Conservation (phyloP, 2,113 vertebrate species). For the Chionis minor region DNA sequence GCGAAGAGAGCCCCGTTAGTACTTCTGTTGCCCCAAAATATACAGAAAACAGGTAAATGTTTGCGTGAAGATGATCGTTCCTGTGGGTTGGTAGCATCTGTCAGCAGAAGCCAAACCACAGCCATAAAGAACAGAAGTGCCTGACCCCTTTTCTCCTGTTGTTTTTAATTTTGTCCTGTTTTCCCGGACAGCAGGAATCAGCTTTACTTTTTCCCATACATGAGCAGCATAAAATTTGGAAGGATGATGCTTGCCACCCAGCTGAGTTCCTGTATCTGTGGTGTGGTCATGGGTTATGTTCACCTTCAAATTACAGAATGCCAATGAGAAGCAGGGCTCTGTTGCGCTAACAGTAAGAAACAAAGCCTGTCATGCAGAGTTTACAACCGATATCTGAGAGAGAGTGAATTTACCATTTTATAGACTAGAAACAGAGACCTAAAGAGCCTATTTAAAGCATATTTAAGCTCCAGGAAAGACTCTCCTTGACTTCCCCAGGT, state of each 20-base stretch:
- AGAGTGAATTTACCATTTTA: background rate
- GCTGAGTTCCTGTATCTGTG: background rate
- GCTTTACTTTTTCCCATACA: background rate
- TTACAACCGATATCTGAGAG: background rate
- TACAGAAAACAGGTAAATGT: background rate
- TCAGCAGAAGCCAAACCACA: background rate
- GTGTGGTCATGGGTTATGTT: background rate
- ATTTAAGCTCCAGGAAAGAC: slow-evolving; percentile 6
- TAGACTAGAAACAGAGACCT: background rate
- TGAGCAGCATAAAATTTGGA: background rate
- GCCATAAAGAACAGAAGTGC: background rate
- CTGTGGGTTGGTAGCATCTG: background rate
- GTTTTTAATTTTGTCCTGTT: background rate
- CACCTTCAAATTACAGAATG: background rate
- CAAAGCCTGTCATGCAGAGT: background rate
- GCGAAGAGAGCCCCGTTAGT: background rate
- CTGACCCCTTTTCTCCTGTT: background rate
- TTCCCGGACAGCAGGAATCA: background rate
- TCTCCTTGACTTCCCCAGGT: background rate
- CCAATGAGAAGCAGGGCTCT: background rate
- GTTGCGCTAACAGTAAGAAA: background rate
- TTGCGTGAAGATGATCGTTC: background rate
- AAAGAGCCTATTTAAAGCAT: background rate
- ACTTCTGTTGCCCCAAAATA: background rate
- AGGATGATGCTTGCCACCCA: background rate